A percentile compares a stretch with the other conserved stretches of the same genome.
Conservation (phyloP, 2,113 vertebrate genomes). For the Uria aalge region DNA sequence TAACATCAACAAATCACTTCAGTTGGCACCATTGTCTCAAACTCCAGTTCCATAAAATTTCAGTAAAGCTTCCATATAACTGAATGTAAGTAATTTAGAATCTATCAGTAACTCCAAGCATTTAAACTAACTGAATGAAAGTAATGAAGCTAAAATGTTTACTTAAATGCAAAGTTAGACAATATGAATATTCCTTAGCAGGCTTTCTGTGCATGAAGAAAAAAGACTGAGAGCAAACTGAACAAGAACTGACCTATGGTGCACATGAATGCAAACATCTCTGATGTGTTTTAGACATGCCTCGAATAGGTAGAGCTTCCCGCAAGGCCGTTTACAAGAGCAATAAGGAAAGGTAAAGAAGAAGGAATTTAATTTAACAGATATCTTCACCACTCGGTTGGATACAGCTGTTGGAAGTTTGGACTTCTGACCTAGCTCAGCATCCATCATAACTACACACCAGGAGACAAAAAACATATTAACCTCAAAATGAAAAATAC, state of each 20-base stretch:
- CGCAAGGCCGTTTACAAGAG: not conserved
- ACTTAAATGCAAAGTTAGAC: not conserved
- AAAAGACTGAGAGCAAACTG: not conserved
- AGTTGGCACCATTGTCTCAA: not conserved
- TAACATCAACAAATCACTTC: not conserved
- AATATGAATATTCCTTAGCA: not conserved
- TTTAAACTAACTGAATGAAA: not conserved
- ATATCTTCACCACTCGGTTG: not conserved
- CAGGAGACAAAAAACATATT: not conserved
- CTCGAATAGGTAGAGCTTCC: fast-evolving
- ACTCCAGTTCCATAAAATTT: not conserved
- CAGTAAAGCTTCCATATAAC: not conserved
- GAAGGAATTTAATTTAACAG: not conserved
- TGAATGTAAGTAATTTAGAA: not conserved
- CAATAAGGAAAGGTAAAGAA: not conserved
- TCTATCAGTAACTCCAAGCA: not conserved
- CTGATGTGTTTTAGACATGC: not conserved
- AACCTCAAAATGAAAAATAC: not conserved
- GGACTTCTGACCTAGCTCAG: not conserved
- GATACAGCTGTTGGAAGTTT: not conserved
- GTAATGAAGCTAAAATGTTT: not conserved
- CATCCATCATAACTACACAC: not conserved
- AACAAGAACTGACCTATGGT: not conserved
- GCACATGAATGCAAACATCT: not conserved
- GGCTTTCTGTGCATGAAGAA: not conserved